These are phyloP conservation scores for Agrypnus murinus DNA, from an alignment of 2,888 invertebrate species.

Conservation along the genomic window DNA sequence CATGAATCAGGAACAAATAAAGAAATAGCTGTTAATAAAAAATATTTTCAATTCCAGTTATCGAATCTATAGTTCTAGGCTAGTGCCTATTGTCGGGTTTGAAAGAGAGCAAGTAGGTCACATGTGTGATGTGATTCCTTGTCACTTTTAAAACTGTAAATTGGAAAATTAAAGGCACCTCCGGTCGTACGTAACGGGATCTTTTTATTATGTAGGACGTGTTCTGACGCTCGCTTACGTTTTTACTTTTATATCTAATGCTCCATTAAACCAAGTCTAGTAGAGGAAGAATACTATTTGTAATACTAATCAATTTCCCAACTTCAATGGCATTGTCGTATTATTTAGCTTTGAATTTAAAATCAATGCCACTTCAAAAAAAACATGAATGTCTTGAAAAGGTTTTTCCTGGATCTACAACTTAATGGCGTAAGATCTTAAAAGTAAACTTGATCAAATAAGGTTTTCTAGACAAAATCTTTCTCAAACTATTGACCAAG, in stretches of 20 bases:
- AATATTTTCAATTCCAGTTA: conserved; percentile 9
- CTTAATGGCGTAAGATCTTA: too few relatives aligned
- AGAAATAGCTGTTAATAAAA: too few relatives aligned
- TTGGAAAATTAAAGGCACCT: conserved; percentile 45
- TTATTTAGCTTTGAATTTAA: conserved; percentile 16
- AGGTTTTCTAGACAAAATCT: too few relatives aligned
- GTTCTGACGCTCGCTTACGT: conserved; percentile 36
- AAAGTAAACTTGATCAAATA: too few relatives aligned
- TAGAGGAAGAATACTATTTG: background rate
- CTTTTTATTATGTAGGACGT: conserved; percentile 39
- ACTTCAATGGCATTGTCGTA: conserved; percentile 18
- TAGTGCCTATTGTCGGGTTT: conserved; percentile 27
- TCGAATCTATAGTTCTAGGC: conserved; percentile 20
- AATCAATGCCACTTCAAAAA: conserved; percentile 8
- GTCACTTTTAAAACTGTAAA: conserved; percentile 50
- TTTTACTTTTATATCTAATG: conserved; percentile 44
- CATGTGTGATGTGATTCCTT: conserved; percentile 25
- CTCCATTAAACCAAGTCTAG: background rate
- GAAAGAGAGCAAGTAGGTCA: conserved; percentile 38
- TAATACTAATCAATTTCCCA: background rate
- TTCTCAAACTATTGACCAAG: too few relatives aligned
- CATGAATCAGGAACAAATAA: too few relatives aligned
- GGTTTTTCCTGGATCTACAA: conserved; percentile 4
- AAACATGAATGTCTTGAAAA: background rate
- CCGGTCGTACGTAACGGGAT: conserved; percentile 45